Evolutionary conservation across 2,113 vertebrate species (phyloP).

Genomic region (Caloenas nicobarica): DNA sequence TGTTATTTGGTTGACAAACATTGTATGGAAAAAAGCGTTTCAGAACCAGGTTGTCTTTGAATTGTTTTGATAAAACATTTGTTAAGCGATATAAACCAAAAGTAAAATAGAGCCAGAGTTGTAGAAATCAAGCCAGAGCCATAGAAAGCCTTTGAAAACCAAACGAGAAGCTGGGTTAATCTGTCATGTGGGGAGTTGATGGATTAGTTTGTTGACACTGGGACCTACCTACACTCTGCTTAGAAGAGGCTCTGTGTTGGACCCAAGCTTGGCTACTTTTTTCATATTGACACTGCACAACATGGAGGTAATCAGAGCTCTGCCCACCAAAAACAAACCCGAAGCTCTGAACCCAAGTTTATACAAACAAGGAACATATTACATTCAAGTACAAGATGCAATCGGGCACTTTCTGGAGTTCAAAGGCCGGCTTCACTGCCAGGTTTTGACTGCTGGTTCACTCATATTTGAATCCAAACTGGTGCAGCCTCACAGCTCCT

Average conservation of each 20-base stretch:
- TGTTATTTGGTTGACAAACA: background rate
- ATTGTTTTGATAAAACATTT: background rate
- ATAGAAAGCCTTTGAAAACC: background rate
- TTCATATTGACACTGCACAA: background rate
- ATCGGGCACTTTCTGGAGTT: background rate
- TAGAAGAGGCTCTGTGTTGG: background rate
- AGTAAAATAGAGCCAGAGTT: background rate
- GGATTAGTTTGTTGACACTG: background rate
- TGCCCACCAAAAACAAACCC: background rate
- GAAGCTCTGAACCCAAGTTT: background rate
- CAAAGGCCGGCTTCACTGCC: background rate
- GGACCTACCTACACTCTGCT: background rate
- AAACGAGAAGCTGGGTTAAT: background rate
- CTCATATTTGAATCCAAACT: background rate
- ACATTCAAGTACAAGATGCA: background rate
- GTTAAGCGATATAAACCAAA: background rate
- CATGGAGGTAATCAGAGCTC: background rate
- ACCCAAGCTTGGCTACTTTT: background rate
- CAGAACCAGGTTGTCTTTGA: background rate
- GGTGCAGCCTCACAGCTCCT: background rate
- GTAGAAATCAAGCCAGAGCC: background rate
- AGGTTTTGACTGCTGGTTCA: background rate
- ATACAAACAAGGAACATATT: background rate
- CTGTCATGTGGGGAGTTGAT: background rate
- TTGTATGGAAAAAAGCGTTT: background rate